Evolutionary conservation across 2,888 invertebrate genomes (phyloP).

Genomic region (Tetragnatha montana): DNA sequence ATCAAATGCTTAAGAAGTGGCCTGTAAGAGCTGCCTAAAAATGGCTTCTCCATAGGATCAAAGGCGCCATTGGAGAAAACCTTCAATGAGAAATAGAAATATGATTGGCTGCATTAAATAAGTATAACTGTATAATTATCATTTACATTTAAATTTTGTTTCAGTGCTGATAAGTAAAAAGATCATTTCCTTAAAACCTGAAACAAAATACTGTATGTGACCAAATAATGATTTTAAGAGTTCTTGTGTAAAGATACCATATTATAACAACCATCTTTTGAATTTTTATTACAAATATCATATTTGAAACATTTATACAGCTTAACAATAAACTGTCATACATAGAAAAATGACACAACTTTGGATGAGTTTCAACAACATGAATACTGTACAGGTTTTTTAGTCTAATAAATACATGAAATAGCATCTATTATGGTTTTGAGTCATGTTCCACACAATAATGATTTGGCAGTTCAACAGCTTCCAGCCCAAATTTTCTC

Average conservation of each 20-base stretch:
- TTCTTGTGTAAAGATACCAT: neutral
- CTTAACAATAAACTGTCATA: conserved; percentile 35
- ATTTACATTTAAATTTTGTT: too few relatives aligned
- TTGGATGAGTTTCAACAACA: conserved; percentile 3
- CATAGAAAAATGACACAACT: conserved; percentile 34
- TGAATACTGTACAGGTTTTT: conserved; percentile 5
- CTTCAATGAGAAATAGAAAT: too few relatives aligned
- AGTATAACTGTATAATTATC: too few relatives aligned
- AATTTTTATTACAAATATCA: conserved; percentile 41
- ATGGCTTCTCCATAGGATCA: too few relatives aligned
- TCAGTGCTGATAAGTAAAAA: too few relatives aligned
- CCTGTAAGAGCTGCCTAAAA: too few relatives aligned
- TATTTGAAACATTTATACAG: conserved; percentile 39
- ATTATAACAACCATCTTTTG: neutral
- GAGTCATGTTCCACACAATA: neutral
- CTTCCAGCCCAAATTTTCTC: neutral
- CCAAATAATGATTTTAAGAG: too few relatives aligned
- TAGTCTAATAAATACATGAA: neutral
- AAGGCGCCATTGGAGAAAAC: too few relatives aligned
- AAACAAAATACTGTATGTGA: too few relatives aligned
- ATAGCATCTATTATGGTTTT: neutral
- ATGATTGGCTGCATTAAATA: too few relatives aligned
- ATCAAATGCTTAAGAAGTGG: too few relatives aligned
- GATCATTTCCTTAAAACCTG: too few relatives aligned
- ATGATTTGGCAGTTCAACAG: neutral